phyloP scores from a whole-genome alignment of 2,113 vertebrate genomes.

The Raja brachyura region DNA sequence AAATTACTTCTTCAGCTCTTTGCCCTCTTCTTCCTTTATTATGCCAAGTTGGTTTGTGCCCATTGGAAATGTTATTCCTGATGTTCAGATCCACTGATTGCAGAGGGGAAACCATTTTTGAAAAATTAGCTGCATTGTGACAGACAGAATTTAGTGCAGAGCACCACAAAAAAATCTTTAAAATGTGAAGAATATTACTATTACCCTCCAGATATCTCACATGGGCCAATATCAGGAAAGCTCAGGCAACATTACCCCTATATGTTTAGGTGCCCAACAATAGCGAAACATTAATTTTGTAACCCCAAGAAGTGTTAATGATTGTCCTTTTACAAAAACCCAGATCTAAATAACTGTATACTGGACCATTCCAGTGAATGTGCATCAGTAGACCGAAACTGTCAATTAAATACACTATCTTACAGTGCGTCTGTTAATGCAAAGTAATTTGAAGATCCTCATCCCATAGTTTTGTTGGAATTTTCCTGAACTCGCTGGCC shows the following conservation, averaged over 20 bases:
- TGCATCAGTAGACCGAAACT: not conserved
- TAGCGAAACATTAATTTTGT: not conserved
- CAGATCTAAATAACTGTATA: not conserved
- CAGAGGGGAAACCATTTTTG: not conserved
- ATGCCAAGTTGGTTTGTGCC: too few species aligned
- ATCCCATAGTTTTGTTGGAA: not conserved
- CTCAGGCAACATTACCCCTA: not conserved
- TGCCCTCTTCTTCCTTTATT: not conserved
- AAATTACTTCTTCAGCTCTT: not conserved
- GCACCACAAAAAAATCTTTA: not conserved
- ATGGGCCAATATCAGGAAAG: not conserved
- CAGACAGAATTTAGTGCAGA: not conserved
- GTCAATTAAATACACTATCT: not conserved
- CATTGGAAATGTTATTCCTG: not conserved
- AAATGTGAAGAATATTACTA: not conserved
- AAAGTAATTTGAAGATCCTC: not conserved
- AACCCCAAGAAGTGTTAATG: not conserved
- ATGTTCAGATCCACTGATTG: not conserved
- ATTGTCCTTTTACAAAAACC: not conserved
- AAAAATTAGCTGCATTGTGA: not conserved
- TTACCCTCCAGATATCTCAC: not conserved
- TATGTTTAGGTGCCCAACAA: not conserved
- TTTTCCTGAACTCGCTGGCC: not conserved
- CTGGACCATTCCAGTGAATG: not conserved
- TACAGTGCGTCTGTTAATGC: not conserved